phyloP scores from a whole-genome alignment of 2,113 vertebrate genomes.

The Nycticryphes semicollaris region DNA sequence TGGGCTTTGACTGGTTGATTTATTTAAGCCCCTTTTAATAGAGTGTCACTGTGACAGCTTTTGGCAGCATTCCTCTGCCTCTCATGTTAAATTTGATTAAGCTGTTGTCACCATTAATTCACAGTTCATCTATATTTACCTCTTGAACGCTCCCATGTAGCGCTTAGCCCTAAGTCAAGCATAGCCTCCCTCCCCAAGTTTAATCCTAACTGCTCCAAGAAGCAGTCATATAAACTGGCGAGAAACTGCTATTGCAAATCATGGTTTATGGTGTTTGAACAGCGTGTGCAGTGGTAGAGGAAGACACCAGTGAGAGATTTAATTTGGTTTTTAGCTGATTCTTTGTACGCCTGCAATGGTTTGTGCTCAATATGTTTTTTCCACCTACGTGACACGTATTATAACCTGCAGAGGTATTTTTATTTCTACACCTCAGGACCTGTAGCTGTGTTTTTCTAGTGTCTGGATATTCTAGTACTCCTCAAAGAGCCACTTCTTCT shows the following conservation, averaged over 20 bases:
- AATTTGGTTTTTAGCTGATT: background rate
- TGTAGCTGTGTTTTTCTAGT: background rate
- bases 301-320: background rate
- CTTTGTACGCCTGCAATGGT: background rate
- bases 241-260: background rate
- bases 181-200: background rate
- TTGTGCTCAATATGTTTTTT: background rate
- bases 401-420: background rate
- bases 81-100: constrained; percentile 26
- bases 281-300: background rate
- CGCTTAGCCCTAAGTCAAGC: background rate
- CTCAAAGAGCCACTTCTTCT: background rate
- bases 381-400: background rate
- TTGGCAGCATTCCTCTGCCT: constrained; percentile 10
- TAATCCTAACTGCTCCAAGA: background rate
- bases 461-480: background rate
- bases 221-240: background rate
- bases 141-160: background rate
- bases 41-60: constrained; percentile 11
- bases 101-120: constrained; percentile 50
- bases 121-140: constrained; percentile 34
- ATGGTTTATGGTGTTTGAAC: background rate
- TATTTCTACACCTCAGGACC: background rate
- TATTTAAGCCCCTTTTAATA: background rate
- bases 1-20: background rate